phyloP scores from a whole-genome alignment of 2,113 vertebrate species.

The Fulica atra region DNA sequence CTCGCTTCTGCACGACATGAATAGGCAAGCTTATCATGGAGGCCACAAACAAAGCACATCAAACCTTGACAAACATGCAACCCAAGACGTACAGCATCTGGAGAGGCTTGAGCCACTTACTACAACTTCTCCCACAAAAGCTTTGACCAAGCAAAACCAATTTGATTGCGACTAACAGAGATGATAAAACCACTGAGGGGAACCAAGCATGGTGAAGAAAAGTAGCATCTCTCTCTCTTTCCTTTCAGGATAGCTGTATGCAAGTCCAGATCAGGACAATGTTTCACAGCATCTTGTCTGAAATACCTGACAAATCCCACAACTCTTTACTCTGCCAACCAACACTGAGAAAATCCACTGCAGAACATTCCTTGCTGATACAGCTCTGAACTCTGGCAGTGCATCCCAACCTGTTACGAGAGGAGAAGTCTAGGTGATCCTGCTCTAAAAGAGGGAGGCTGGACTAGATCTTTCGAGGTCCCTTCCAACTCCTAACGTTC shows the following conservation, averaged over 20 bases:
- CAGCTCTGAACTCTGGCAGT: neutral
- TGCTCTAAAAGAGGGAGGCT: too few species aligned
- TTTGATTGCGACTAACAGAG: neutral
- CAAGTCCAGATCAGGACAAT: neutral
- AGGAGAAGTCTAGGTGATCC: too few species aligned
- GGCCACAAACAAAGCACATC: slow-evolving; percentile 66
- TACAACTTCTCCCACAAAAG: neutral
- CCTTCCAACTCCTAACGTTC: too few species aligned
- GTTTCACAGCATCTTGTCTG: neutral
- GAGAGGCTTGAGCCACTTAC: slow-evolving; percentile 16
- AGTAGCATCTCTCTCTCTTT: neutral
- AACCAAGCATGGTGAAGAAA: neutral
- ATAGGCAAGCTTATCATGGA: slow-evolving; percentile 56
- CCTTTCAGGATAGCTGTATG: neutral
- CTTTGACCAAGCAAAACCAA: neutral
- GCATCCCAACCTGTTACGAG: neutral
- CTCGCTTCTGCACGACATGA: slow-evolving; percentile 85
- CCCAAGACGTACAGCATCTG: slow-evolving; percentile 50
- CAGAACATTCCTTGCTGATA: neutral
- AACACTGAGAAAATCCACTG: neutral
- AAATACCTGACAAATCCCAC: neutral
- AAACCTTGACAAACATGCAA: slow-evolving; percentile 62
- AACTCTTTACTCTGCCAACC: neutral
- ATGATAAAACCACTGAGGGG: neutral
- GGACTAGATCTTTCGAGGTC: too few species aligned